Evolutionary conservation across 2,797 vertebrate genomes (phyloP).

Genomic region (Nannoperca obscura): DNA sequence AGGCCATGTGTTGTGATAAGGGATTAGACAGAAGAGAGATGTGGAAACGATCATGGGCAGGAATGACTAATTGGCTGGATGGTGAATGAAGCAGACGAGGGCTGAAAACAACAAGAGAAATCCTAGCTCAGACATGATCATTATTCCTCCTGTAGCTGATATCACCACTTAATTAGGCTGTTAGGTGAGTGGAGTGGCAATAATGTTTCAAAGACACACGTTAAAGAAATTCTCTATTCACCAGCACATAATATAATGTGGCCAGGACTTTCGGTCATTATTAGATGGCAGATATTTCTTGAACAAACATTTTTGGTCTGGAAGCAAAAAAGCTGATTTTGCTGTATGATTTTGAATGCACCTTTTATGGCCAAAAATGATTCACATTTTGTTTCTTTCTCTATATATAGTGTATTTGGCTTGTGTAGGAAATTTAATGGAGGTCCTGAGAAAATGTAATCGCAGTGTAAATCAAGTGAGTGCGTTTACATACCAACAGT

Average conservation of each 20-base stretch:
- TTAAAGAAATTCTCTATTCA: slow-evolving; percentile 2
- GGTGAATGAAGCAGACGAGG: slow-evolving; percentile 12
- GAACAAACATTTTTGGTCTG: neutral
- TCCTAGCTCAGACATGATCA: neutral
- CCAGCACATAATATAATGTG: neutral
- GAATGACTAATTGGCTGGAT: slow-evolving; percentile 43
- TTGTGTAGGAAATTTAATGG: neutral
- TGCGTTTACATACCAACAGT: slow-evolving; percentile 4
- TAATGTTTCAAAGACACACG: neutral
- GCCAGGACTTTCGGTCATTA: neutral
- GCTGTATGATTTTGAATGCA: neutral
- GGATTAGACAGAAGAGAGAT: slow-evolving; percentile 25
- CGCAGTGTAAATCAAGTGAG: neutral
- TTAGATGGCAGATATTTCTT: neutral
- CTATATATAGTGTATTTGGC: slow-evolving; percentile 5
- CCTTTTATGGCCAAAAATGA: neutral
- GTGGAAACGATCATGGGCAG: slow-evolving; percentile 33
- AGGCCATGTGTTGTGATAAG: slow-evolving; percentile 36
- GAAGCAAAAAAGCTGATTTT: neutral
- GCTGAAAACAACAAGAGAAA: neutral
- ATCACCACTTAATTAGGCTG: neutral
- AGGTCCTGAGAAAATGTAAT: neutral
- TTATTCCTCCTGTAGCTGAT: neutral
- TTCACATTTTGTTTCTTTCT: neutral
- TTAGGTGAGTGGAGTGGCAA: neutral